Base-by-base conservation (phyloP, 2,797 vertebrate genomes). In the Takifugu rubripes region DNA sequence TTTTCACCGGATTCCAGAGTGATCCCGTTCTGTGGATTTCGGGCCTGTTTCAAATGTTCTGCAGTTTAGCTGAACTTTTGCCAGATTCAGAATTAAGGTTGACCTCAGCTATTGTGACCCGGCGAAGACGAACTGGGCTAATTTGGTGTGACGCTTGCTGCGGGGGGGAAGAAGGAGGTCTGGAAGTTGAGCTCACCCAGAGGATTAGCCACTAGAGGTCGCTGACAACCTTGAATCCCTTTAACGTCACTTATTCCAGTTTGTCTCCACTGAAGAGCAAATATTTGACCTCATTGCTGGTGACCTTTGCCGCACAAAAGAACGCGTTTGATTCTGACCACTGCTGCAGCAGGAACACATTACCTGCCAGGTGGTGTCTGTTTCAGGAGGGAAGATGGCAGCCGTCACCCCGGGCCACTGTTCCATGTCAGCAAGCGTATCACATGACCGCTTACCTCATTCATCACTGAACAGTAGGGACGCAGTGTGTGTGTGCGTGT, bases 381-480 rank as follows among this genome's bases (percentile, higher is more conserved):
- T 21, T 54, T 27, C 33, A 4, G 56, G 26, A 56, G 59, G 60
- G 43, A 27, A 27, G 44, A 49, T 47, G 49, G 48, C 66, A 21
- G 59, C 56, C 61, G 29, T 52, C 56, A 67, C 63, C 66, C 33
- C 51, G 29, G 72, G 75, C 63, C 51, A 33, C 68, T 56, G 71
- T 59, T 56, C 61, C 62, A 49, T 70, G 62, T 59, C 36, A 17
- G 53, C 53, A 33, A 5, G 56, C 12, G 49, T 73, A 75, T 75
- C 72, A 60, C 59, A 64, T 72, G 50, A 2, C 64, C 3, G 55
- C 3, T 16, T 1, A 31, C 49, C 61, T 66, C 74, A 72, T 79
- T 66, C 70, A 69, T 77, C 74, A 74, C 56, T 45, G 59, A 56
- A 36, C 59, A 47, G 40, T 33, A 45, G 43, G 6, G 31, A 42